These are phyloP conservation scores for Sympetrum striolatum DNA, from an alignment of 2,888 invertebrate species.

Conservation along the genomic window DNA sequence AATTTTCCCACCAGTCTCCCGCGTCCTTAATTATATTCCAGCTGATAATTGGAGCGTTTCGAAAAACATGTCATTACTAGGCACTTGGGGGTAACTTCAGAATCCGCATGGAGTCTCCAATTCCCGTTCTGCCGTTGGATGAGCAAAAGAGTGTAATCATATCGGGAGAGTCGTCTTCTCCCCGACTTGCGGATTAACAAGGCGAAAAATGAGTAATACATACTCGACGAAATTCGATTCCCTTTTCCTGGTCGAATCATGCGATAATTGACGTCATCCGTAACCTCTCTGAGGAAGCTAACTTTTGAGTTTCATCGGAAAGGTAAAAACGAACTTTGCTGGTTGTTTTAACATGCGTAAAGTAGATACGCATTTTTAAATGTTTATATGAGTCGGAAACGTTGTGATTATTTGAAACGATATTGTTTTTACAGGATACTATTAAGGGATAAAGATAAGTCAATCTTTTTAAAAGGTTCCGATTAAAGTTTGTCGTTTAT, in stretches of 20 bases:
- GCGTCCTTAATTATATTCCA: not conserved
- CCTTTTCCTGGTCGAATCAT: not conserved
- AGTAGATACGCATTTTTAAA: too few relatives aligned
- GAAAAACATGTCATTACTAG: not conserved
- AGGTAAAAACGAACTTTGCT: not conserved
- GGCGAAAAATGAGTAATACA: not conserved
- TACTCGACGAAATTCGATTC: not conserved
- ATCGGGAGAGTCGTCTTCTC: not conserved
- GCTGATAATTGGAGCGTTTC: not conserved
- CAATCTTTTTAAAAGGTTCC: too few relatives aligned
- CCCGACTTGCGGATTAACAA: not conserved
- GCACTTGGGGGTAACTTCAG: not conserved
- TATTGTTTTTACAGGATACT: too few relatives aligned
- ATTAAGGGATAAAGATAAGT: too few relatives aligned
- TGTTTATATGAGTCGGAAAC: too few relatives aligned
- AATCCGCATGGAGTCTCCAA: not conserved
- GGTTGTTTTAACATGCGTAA: too few relatives aligned
- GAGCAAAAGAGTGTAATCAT: not conserved
- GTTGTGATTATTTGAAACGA: too few relatives aligned
- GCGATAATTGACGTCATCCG: not conserved
- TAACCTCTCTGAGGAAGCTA: not conserved
- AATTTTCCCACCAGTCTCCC: not conserved
- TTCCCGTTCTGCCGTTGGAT: not conserved
- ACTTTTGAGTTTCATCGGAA: not conserved
- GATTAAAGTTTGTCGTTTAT: too few relatives aligned